Conservation (phyloP, 53 echinoderm and acorn worm genomes). For the Paracentrotus lividus region DNA sequence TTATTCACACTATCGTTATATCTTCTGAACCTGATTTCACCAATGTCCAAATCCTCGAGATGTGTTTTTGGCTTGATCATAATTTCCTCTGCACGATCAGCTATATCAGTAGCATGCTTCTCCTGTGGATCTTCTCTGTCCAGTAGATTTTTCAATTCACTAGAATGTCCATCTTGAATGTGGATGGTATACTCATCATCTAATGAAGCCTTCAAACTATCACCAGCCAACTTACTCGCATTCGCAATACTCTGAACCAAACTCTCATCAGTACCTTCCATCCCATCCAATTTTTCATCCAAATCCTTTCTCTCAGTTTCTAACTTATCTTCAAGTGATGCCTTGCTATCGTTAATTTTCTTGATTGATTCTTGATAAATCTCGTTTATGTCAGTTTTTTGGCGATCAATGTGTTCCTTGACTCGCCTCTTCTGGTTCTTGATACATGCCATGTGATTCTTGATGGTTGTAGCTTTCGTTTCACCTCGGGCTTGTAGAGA, state of each 20-base stretch:
- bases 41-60: not conserved
- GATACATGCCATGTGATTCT: not conserved
- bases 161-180: not conserved
- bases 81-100: not conserved
- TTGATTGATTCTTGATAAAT: not conserved
- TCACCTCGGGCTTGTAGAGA: not conserved
- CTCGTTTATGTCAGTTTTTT: not conserved
- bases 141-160: not conserved
- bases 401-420: not conserved
- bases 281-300: not conserved
- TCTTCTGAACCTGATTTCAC: not conserved
- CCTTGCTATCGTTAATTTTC: not conserved
- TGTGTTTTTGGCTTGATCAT: not conserved
- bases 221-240: not conserved
- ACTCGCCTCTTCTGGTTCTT: not conserved
- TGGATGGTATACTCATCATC: not conserved
- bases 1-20: too few relatives aligned
- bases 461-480: not conserved
- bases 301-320: not conserved
- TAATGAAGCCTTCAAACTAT: slow-evolving; percentile 1
- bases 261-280: not conserved
- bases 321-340: not conserved
- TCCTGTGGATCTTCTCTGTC: not conserved
- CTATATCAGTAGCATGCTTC: not conserved
- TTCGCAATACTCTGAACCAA: not conserved